Percentiles rank a stretch among this genome's conserved stretches.
These are phyloP conservation scores for Polymixis flavicincta DNA, from an alignment of 2,888 invertebrate genomes.

Conservation along the genomic window DNA sequence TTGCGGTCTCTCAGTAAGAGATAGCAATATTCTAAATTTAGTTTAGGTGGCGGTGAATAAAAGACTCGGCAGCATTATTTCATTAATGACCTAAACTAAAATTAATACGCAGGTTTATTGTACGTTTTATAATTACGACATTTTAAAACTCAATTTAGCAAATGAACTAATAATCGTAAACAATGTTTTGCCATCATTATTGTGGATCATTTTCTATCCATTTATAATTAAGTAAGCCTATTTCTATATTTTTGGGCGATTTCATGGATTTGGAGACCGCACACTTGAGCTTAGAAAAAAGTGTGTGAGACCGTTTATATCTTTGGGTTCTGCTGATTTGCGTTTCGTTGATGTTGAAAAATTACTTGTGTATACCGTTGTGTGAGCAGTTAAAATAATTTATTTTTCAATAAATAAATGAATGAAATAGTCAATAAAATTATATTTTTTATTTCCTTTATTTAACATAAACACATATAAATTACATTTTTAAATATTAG, in stretches of 20 bases:
- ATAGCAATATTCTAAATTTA: too few species aligned
- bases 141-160: constrained; percentile 59
- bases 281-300: constrained; percentile 70
- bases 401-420: too few species aligned
- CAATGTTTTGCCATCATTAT: constrained; percentile 71
- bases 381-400: too few species aligned
- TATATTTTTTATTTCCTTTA: too few species aligned
- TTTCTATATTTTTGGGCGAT: constrained; percentile 76
- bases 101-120: background rate
- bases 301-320: background rate
- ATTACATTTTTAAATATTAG: too few species aligned
- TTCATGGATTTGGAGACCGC: constrained; percentile 79
- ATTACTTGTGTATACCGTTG: too few species aligned
- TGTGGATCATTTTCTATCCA: constrained; percentile 72
- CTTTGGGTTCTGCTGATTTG: constrained; percentile 34
- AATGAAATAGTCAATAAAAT: too few species aligned
- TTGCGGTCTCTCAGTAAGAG: too few species aligned
- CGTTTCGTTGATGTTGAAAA: background rate
- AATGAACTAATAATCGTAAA: constrained; percentile 65
- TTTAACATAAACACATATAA: too few species aligned
- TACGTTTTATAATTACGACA: constrained; percentile 27
- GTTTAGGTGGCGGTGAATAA: too few species aligned
- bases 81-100: constrained; percentile 29
- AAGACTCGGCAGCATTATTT: background rate
- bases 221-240: constrained; percentile 80